Evolutionary conservation across 2,888 invertebrate species (phyloP), one percentile per base, ranked within the genome.

Genomic region (Lamproptera curius): DNA sequence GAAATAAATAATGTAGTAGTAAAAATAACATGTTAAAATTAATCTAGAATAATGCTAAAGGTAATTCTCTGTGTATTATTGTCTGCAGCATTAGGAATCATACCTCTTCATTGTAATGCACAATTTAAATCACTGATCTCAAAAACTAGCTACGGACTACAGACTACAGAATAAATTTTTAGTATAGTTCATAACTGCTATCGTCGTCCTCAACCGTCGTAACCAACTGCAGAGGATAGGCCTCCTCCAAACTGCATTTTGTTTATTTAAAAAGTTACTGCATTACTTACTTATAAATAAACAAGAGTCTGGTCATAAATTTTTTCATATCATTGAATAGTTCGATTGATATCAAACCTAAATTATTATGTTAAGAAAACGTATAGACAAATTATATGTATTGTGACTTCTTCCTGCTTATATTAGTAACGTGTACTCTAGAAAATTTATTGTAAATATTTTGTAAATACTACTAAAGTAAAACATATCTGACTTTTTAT

Each of bases 401-500:
- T n/a, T 15, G 16, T 14, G 20, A 15, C 17, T 16, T 28, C 48
- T 49, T 49, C 48, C 48, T 35, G 48, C 42, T 49, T 48, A 4
- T 40, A 16, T 26, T 9, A 28, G 26, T 13, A 11, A 23, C 6
- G 11, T 26, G 13, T 17, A 36, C 13, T 26, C 26, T 48, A 43
- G 34, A 34, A 34, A 38, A 33, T 13, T 33, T 9, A 23, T 34
- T 47, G 48, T 49, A 49, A 49, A 49, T 49, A 43, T 43, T 20
- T 35, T 49, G 48, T 49, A 49, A 43, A 49, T 49, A 49, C 34
- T 16, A 35, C 17, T 42, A 26, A 35, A 43, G 34, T 37, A 20
- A 23, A 26, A 47, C 26, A 28, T 39, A 34, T 35, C 16, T 17
- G 6, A 15, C n/a, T 16, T 44, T 44, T 43, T 28, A 35, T 35